Base-by-base conservation (phyloP, 2,113 vertebrate genomes). In the Hemiscyllium ocellatum region DNA sequence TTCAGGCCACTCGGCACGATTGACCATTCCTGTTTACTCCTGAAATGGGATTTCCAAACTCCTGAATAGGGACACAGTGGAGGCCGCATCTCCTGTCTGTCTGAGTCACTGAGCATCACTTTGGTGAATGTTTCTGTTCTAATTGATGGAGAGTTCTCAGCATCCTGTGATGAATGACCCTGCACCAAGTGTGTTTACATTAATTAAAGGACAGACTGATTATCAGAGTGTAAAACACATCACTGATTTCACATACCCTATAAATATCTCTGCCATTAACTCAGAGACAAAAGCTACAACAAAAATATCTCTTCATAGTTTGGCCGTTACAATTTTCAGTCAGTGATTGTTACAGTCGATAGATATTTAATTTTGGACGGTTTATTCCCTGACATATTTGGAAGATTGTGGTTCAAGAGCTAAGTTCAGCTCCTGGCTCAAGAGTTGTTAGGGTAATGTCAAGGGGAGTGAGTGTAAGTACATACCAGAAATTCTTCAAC, bases 141-240 rank as follows among this genome's bases (percentile, higher is more conserved):
- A 26, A 24, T 56, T 26, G 50, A 10, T 89, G 22, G 2, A 8
- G 24, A 56, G 86, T 89, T 89, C 86, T 56, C 24, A 56, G 50
- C 22, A 2, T 89, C 86, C 80, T 83, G 19, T 83, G 22, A 65
- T 3, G 19, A 42, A 42, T 94, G 90, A 94, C 90, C 90, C 90
- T 94, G 90, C 90, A 37, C 20, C n/a, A 56, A 20, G 7, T 91
- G 90, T 94, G 90, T 94, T 94, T 94, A 94, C 90, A 37, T 68
- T 17, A 22, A 94, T 66, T 50, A 37, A 65, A 94, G 90, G 90
- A 94, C 90, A 94, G 29, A 33, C 33, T 94, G 90, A 42, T 94
- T 94, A 68, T 37, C 65, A 94, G 33, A 19, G n/a, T 94, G 65
- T 68, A 15, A 37, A 94, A 94, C n/a, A 37, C 50, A 65, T 69